Evolutionary conservation across 1,140 invertebrate species (phyloP).

Genomic region (Branchinecta lindahli): DNA sequence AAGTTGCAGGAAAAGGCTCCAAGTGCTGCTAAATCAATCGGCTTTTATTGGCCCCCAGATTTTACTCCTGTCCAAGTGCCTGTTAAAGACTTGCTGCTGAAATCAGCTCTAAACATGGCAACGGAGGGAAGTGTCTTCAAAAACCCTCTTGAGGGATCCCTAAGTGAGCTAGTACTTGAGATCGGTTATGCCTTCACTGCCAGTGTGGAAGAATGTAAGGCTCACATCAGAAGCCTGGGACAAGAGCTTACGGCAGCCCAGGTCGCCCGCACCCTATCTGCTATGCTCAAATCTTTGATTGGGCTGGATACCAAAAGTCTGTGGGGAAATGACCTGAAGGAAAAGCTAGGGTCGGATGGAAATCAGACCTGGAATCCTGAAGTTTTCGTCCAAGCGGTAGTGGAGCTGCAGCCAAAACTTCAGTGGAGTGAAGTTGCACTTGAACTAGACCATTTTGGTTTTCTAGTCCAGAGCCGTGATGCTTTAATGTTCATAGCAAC

Average conservation of each 20-base stretch:
- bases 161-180: slow-evolving; percentile 63
- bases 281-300: slow-evolving; percentile 68
- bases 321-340: slow-evolving; percentile 22
- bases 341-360: slow-evolving; percentile 28
- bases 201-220: slow-evolving; percentile 73
- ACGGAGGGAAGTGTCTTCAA: background rate
- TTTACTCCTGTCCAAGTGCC: background rate
- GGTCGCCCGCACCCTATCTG: slow-evolving; percentile 63
- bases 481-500: slow-evolving; percentile 64
- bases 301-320: slow-evolving; percentile 42
- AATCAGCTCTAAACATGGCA: background rate
- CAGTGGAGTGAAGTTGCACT: slow-evolving; percentile 83
- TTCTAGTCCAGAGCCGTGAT: slow-evolving; percentile 67
- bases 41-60: background rate
- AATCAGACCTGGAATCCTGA: slow-evolving; percentile 76
- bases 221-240: slow-evolving; percentile 54
- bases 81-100: background rate
- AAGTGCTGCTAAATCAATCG: background rate
- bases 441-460: slow-evolving; percentile 77
- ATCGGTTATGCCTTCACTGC: slow-evolving; percentile 73
- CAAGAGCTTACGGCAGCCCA: slow-evolving; percentile 58
- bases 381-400: slow-evolving; percentile 72
- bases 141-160: slow-evolving; percentile 29
- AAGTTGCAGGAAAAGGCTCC: background rate
- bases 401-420: slow-evolving; percentile 60